Percentiles rank a stretch among this genome's conserved stretches.
Evolutionary conservation across 1,140 invertebrate genomes (phyloP).

Genomic region (Atta texana): DNA sequence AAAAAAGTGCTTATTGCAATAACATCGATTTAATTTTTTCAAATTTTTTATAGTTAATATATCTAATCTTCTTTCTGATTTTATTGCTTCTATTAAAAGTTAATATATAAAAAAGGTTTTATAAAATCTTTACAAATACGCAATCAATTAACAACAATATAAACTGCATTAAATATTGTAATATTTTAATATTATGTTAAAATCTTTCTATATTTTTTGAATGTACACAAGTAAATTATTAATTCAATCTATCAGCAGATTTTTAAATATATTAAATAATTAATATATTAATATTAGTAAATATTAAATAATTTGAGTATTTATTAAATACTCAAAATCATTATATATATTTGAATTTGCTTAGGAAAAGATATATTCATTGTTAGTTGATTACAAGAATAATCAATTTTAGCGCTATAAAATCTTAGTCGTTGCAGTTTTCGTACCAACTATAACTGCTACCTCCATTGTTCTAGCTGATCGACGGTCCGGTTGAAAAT

Average conservation of each 20-base stretch:
- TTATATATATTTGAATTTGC: neutral
- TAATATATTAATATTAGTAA: too few species aligned
- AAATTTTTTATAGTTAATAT: neutral
- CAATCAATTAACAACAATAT: neutral
- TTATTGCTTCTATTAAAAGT: neutral
- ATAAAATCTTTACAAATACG: neutral
- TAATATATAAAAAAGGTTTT: neutral
- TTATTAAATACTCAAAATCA: neutral
- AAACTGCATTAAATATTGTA: neutral
- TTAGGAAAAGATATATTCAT: neutral
- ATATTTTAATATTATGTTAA: neutral
- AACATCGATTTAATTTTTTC: neutral
- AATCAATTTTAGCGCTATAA: neutral
- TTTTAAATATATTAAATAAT: neutral
- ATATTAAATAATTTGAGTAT: too few species aligned
- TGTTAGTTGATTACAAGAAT: neutral
- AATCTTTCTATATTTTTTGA: neutral
- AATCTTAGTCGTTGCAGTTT: neutral
- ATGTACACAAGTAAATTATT: neutral
- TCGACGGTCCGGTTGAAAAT: neutral
- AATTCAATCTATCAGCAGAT: neutral
- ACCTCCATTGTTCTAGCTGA: slow-evolving; percentile 50
- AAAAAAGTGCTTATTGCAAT: neutral
- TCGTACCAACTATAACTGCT: slow-evolving; percentile 61
- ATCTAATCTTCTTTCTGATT: slow-evolving; percentile 34